Base-by-base conservation (phyloP, 35 echinoderm and acorn worm genomes). In the Ophioderma brevispina region DNA sequence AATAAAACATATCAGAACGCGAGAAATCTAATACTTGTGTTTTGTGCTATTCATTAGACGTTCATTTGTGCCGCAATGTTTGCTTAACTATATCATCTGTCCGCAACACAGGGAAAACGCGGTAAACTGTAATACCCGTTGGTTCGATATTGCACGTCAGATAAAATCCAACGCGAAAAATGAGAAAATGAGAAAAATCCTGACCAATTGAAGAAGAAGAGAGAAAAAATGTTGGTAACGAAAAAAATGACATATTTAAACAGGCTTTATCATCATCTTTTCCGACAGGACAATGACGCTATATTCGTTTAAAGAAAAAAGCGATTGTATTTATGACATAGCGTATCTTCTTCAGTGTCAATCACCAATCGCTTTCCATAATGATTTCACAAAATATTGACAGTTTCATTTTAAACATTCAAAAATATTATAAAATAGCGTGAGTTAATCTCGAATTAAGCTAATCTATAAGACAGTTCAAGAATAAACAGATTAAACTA, bases 181-280 rank as follows among this genome's bases (percentile, higher is more conserved):
- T 52, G 46, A 52, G 46, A 21, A 70, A 70, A 70, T 18, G 59
- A 70, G 28, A 70, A 25, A 13, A 25, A 25, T 25, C 59, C 59
- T 6, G 17, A 70, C 59, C 5, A 13, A 70, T 25, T 25, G 59
- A 25, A 70, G 15, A 70, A 18, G n/a, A 70, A 70, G 28, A 70
- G 8, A 11, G 46, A 70, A 25, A 70, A 70, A 30, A 46, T 46
- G 4, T 46, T 8, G 17, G 41, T 17, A 46, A 46, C 5, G 41
- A 46, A 70, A 70, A 70, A 70, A 70, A 70, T 70, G 59, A 70
- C 59, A 25, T 70, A 70, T 70, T 70, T 70, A 70, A 70, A 70
- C 59, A 70, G 59, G 59, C 59, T 70, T 30, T 70, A 70, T 30
- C 15, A 70, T 30, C 15, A 70, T 15, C 28, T 70, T 70, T 18